Evolutionary conservation across 2,113 vertebrate genomes (phyloP), one percentile per base, ranked within the genome.

Genomic region (Psilopogon haemacephalus): DNA sequence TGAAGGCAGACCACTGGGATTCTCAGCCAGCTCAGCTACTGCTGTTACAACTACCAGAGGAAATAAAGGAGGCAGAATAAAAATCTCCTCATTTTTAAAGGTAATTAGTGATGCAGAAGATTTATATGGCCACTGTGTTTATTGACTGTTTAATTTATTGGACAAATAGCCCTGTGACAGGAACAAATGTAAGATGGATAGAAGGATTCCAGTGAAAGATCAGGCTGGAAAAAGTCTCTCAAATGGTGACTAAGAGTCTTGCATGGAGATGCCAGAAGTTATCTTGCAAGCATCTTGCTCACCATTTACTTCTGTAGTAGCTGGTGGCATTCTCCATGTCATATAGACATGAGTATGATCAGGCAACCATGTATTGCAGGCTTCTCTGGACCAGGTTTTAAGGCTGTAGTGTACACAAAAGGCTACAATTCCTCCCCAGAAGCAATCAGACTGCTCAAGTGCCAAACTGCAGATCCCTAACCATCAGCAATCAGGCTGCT

Each of bases 21-120:
- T 72, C 69, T 76, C 23, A 81, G 6, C 13, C 69, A 81, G 33
- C 60, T 63, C 38, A 78, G 70, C n/a, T 92, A 46, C 42, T 88
- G 65, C 52, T 88, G 73, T 65, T 64, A 26, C 27, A 71, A 26
- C 48, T 69, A 52, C 20, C 70, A 69, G 38, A 35, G 64, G 44
- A 90, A 75, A 40, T 18, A 44, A 84, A 74, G 37, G 32, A 89
- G 44, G 40, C 6, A 86, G 28, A 94, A 55, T 8, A 79, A 67
- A 18, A 75, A 4, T 17, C 26, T 84, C 59, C 37, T 87, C 0
- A 2, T 64, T 92, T 84, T 94, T 65, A 72, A 72, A 85, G n/a
- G 84, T 65, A 95, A 89, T 86, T 94, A 95, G 75, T 7, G 33
- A 59, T 40, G 30, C 38, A 84, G 33, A 90, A 89, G 81, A 92